Percentiles rank a stretch among this genome's conserved stretches.
These are phyloP conservation scores for Homarus americanus DNA, from an alignment of 1,140 invertebrate genomes.

Conservation along the genomic window DNA sequence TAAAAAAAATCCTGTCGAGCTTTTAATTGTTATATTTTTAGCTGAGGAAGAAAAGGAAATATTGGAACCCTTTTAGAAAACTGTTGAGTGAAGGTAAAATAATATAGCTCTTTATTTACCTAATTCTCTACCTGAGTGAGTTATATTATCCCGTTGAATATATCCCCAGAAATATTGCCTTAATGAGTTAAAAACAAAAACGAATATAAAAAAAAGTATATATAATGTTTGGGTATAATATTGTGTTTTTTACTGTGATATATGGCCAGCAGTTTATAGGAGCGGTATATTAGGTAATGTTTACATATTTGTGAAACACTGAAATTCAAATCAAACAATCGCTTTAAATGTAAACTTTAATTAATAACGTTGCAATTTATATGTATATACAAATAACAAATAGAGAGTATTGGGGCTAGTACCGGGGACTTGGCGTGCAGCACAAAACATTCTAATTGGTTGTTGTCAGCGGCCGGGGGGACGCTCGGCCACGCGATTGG, in stretches of 20 bases:
- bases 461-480: constrained; percentile 71
- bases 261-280: not conserved
- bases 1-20: too few species aligned
- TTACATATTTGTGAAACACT: constrained; percentile 32
- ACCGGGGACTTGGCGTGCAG: constrained; percentile 36
- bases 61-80: too few species aligned
- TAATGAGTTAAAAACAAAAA: too few species aligned
- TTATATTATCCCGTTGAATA: too few species aligned
- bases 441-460: constrained; percentile 73
- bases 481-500: constrained; percentile 71
- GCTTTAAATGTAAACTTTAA: constrained; percentile 64
- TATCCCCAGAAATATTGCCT: too few species aligned
- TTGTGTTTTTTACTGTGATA: not conserved
- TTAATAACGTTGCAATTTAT: constrained; percentile 65
- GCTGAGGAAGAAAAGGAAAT: too few species aligned
- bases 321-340: constrained; percentile 53
- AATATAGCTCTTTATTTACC: too few species aligned
- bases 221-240: not conserved
- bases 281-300: constrained; percentile 15
- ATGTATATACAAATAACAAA: constrained; percentile 62
- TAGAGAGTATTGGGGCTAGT: constrained; percentile 35
- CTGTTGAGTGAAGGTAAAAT: too few species aligned
- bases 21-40: too few species aligned
- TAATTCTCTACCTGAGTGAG: too few species aligned
- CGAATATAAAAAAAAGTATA: too few species aligned